Evolutionary conservation across 2,113 vertebrate species (phyloP).

Genomic region (Sphyrna mokarran): DNA sequence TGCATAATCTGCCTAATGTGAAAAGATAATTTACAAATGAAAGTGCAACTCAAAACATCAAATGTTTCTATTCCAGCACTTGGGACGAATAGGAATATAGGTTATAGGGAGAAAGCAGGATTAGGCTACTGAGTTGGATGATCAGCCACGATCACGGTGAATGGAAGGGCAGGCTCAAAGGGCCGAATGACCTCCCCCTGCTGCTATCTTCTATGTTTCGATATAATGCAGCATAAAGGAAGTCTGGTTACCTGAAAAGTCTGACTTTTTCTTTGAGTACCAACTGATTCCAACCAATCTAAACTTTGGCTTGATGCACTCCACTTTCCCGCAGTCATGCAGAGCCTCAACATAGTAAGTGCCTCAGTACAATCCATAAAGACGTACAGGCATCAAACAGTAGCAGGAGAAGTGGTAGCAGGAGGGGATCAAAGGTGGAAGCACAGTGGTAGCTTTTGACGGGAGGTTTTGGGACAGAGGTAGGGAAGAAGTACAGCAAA

Average conservation of each 20-base stretch:
- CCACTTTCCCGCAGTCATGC: not conserved
- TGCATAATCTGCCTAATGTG: not conserved
- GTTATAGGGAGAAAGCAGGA: no score
- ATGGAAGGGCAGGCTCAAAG: no score
- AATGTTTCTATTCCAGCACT: no score
- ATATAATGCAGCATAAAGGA: not conserved
- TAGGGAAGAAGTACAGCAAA: not conserved
- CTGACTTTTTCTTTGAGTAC: not conserved
- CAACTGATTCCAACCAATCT: not conserved
- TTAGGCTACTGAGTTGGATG: no score
- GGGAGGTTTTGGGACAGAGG: not conserved
- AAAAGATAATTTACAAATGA: not conserved
- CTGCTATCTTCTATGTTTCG: no score
- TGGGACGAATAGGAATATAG: no score
- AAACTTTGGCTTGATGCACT: not conserved
- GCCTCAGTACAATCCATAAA: not conserved
- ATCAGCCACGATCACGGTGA: no score
- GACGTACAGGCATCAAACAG: not conserved
- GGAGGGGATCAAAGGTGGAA: not conserved
- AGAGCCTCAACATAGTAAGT: not conserved
- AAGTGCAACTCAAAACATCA: not conserved
- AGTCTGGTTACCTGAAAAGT: not conserved
- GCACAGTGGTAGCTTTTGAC: not conserved
- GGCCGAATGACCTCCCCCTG: no score
- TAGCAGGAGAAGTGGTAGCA: not conserved